phyloP scores from a whole-genome alignment of 2,113 vertebrate genomes.

The Nannospalax galili region DNA sequence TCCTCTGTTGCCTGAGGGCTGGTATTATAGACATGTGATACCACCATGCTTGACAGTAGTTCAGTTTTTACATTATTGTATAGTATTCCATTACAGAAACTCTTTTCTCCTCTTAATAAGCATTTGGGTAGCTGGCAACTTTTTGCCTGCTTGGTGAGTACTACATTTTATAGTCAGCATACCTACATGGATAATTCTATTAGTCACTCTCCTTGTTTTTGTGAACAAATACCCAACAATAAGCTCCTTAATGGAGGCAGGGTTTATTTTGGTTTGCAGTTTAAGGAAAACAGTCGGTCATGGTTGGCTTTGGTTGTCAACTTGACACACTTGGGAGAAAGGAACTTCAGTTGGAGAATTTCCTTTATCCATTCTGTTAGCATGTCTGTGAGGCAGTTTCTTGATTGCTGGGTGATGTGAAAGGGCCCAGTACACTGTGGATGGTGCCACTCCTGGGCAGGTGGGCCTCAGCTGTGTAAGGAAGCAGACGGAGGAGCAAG shows the following conservation, averaged over 20 bases:
- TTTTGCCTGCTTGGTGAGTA: neutral
- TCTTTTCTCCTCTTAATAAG: neutral
- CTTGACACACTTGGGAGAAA: too few species aligned
- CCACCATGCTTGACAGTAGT: neutral
- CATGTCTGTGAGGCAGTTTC: too few species aligned
- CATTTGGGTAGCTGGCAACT: neutral
- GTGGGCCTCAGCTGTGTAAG: too few species aligned
- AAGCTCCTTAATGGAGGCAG: neutral
- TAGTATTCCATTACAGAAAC: neutral
- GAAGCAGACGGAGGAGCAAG: too few species aligned
- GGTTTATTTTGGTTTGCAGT: neutral
- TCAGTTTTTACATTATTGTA: neutral
- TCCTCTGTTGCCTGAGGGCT: neutral
- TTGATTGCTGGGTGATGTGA: too few species aligned
- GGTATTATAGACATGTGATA: neutral
- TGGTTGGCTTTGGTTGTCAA: too few species aligned
- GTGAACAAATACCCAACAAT: neutral
- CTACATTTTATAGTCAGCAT: rapidly evolving
- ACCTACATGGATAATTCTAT: neutral
- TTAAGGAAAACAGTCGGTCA: neutral
- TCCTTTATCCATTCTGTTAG: too few species aligned
- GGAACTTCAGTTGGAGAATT: too few species aligned
- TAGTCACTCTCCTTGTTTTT: neutral
- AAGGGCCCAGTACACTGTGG: too few species aligned
- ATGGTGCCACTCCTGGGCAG: too few species aligned